Evolutionary conservation across 2,113 vertebrate genomes (phyloP).

Genomic region (Chaenocephalus aceratus): DNA sequence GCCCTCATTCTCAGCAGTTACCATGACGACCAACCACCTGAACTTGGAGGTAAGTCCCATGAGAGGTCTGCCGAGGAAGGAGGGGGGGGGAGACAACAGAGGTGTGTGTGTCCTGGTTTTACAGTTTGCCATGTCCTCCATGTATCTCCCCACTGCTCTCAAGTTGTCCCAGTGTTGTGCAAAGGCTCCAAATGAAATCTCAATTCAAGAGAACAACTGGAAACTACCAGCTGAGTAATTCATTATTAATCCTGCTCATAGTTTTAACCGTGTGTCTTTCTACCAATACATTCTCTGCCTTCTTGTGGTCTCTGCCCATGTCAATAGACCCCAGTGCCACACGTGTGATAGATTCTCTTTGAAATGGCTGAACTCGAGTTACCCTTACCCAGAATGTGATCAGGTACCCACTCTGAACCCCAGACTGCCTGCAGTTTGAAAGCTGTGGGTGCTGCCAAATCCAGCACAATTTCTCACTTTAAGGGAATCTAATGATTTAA

Average conservation of each 20-base stretch:
- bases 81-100: slow-evolving; percentile 57
- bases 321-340: slow-evolving; percentile 21
- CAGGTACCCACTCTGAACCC: slow-evolving; percentile 49
- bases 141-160: slow-evolving; percentile 44
- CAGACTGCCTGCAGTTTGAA: slow-evolving; percentile 23
- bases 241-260: slow-evolving; percentile 24
- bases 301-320: neutral
- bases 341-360: slow-evolving; percentile 69
- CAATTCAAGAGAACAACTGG: slow-evolving; percentile 34
- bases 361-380: slow-evolving; percentile 61
- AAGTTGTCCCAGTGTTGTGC: slow-evolving; percentile 40
- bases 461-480: slow-evolving; percentile 41
- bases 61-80: slow-evolving; percentile 54
- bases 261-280: slow-evolving; percentile 44
- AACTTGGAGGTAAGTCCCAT: slow-evolving; percentile 81
- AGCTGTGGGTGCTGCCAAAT: slow-evolving; percentile 39
- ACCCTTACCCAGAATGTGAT: slow-evolving; percentile 44
- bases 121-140: slow-evolving; percentile 59
- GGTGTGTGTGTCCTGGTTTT: slow-evolving; percentile 71
- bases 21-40: slow-evolving; percentile 83
- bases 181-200: slow-evolving; percentile 21
- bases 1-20: slow-evolving; percentile 73
- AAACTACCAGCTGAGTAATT: slow-evolving; percentile 25
- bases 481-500: slow-evolving; percentile 33
- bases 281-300: neutral